Conservation (phyloP, 92 coral and sea anemone genomes). For the Porites divaricata region DNA sequence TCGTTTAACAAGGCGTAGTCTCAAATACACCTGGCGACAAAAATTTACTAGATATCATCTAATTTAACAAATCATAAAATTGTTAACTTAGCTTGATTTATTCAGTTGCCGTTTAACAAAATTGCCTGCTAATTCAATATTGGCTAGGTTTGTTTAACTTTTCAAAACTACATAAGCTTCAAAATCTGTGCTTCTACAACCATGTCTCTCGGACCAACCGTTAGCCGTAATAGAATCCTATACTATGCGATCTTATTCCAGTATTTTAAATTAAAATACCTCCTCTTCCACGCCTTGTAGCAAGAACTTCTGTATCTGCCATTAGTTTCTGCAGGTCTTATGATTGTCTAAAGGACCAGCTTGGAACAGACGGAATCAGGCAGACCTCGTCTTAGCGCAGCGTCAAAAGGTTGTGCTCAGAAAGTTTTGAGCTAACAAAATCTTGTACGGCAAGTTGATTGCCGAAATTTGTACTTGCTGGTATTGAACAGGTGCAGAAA, state of each 20-base stretch:
- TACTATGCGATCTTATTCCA: neutral
- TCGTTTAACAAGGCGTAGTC: slow-evolving; percentile 34
- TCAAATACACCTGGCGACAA: neutral
- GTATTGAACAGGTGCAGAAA: slow-evolving; percentile 79
- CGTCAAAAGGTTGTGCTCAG: slow-evolving; percentile 16
- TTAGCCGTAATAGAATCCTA: neutral
- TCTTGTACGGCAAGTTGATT: slow-evolving; percentile 18
- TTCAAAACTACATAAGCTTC: neutral
- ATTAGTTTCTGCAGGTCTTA: slow-evolving; percentile 2
- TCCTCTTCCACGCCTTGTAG: slow-evolving; percentile 12
- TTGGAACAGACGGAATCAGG: neutral
- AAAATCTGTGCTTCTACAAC: neutral
- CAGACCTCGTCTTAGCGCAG: neutral
- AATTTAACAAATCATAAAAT: slow-evolving; percentile 8
- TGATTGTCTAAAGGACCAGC: neutral
- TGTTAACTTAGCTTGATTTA: neutral
- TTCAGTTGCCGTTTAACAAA: neutral
- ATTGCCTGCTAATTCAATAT: neutral
- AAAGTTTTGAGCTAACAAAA: slow-evolving; percentile 17
- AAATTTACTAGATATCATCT: neutral
- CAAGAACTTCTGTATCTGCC: slow-evolving; percentile 36
- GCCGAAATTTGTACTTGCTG: slow-evolving; percentile 65
- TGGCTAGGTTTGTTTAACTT: neutral
- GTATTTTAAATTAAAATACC: slow-evolving; percentile 18
- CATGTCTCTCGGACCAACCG: neutral